Percentiles rank a stretch among this genome's conserved stretches.
Evolutionary conservation across 2,888 invertebrate species (phyloP).

Genomic region (Molorchus minor): DNA sequence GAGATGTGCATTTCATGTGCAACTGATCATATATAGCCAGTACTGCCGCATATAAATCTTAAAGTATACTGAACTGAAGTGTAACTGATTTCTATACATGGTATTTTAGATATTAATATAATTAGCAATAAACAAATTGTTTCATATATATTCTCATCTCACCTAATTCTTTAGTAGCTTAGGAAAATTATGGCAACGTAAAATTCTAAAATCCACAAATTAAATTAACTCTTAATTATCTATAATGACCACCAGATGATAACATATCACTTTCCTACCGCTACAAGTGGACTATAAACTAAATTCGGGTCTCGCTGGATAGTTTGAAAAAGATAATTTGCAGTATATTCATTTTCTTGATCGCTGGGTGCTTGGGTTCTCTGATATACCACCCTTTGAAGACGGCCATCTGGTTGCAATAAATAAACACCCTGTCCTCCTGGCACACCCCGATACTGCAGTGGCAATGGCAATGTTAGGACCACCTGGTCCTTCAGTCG

Average conservation of each 20-base stretch:
- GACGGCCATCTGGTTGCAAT: slow-evolving; percentile 46
- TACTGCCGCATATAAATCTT: too few relatives aligned
- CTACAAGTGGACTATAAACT: slow-evolving; percentile 41
- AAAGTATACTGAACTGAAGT: too few relatives aligned
- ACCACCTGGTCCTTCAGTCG: slow-evolving; percentile 23
- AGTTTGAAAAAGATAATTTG: slow-evolving; percentile 45
- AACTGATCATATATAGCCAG: too few relatives aligned
- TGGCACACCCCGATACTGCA: slow-evolving; percentile 39
- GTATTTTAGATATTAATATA: too few relatives aligned
- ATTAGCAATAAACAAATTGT: too few relatives aligned
- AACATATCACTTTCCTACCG: slow-evolving; percentile 25
- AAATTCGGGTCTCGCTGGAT: slow-evolving; percentile 38
- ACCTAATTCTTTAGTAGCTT: too few relatives aligned
- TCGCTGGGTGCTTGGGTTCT: slow-evolving; percentile 36
- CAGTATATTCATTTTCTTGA: slow-evolving; percentile 42
- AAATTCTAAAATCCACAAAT: too few relatives aligned
- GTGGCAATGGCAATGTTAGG: slow-evolving; percentile 45
- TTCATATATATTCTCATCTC: too few relatives aligned
- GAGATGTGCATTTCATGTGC: too few relatives aligned
- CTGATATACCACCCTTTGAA: slow-evolving; percentile 43
- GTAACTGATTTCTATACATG: too few relatives aligned
- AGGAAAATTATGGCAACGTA: too few relatives aligned
- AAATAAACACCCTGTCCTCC: slow-evolving; percentile 40
- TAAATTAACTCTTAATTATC: not conserved
- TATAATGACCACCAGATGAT: not conserved